Conservation (phyloP, 2,113 vertebrate species). For the Cyphomyrus plagiostoma region DNA sequence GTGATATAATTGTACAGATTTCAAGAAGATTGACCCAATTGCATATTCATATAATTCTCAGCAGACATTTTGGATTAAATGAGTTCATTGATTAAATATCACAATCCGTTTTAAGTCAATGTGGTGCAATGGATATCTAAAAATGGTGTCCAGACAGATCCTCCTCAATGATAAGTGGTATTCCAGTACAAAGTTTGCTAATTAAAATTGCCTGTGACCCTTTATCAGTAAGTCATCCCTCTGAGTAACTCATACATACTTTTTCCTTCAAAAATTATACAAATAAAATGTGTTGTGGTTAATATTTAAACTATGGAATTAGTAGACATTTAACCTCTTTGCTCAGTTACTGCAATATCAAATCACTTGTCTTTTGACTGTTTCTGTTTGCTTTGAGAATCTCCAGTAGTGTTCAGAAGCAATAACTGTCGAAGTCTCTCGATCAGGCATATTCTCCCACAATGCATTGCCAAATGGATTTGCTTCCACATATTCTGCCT, state of each 20-base stretch:
- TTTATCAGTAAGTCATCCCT: neutral
- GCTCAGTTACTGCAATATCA: neutral
- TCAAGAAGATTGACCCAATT: neutral
- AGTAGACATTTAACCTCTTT: neutral
- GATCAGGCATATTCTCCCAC: neutral
- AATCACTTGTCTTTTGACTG: too few relatives aligned
- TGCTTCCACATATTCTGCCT: neutral
- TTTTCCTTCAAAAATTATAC: neutral
- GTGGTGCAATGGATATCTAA: neutral
- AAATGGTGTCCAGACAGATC: neutral
- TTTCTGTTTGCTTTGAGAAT: neutral
- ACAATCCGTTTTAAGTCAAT: neutral
- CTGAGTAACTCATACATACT: neutral
- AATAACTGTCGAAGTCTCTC: neutral
- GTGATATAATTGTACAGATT: conserved; percentile 5
- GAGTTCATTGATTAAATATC: conserved; percentile 8
- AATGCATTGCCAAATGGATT: neutral
- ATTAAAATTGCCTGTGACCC: neutral
- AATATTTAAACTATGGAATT: neutral
- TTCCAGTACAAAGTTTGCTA: conserved; percentile 1
- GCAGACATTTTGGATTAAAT: neutral
- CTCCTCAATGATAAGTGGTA: neutral
- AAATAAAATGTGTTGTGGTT: neutral
- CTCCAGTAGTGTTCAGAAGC: neutral
- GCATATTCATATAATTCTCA: neutral